Evolutionary conservation across 1,140 invertebrate genomes (phyloP).

Genomic region (Euschistus heros): DNA sequence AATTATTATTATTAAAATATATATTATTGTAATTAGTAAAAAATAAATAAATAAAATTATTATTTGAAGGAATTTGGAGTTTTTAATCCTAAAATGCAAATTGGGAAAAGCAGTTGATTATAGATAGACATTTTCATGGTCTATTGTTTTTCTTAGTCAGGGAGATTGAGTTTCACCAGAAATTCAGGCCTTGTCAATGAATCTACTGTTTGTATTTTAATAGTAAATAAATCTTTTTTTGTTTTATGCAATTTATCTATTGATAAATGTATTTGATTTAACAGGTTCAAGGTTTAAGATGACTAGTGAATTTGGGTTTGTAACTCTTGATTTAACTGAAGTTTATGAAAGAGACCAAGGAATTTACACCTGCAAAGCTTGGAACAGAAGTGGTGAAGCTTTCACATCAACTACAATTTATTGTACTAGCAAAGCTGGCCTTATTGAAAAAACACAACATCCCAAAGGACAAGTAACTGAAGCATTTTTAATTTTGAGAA

Average conservation of each 20-base stretch:
- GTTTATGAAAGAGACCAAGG: constrained; percentile 89
- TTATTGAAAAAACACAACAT: constrained; percentile 83
- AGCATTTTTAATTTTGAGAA: not conserved
- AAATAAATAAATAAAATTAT: no score
- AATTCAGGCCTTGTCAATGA: no score
- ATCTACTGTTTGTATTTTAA: not conserved
- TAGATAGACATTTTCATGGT: no score
- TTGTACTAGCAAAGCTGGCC: constrained; percentile 65
- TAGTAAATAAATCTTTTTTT: not conserved
- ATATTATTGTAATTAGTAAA: no score
- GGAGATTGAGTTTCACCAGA: no score
- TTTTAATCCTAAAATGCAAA: no score
- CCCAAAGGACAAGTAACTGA: constrained; percentile 63
- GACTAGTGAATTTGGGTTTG: constrained; percentile 85
- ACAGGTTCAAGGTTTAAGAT: constrained; percentile 65
- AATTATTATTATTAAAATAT: no score
- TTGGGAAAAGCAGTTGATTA: no score
- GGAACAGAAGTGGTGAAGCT: constrained; percentile 76
- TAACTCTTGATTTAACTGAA: constrained; percentile 78
- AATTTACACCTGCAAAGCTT: constrained; percentile 83
- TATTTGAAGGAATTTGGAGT: no score
- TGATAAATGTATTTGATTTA: constrained; percentile 1
- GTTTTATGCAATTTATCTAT: not conserved
- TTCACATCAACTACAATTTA: constrained; percentile 83
- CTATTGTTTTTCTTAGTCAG: no score